Evolutionary conservation across 2,113 vertebrate species (phyloP).

Genomic region (Thryonomys swinderianus): DNA sequence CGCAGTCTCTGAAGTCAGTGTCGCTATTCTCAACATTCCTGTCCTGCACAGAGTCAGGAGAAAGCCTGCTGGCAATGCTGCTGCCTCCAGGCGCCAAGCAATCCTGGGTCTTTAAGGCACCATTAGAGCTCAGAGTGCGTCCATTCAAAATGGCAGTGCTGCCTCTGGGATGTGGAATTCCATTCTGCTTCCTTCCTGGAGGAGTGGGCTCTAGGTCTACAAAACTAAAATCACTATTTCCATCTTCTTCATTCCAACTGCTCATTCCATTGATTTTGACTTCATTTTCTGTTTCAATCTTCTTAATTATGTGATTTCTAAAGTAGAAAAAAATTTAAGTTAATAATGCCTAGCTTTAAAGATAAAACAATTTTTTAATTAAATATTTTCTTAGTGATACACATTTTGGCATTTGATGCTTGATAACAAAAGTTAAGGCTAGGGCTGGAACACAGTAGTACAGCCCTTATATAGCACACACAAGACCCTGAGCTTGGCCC

Average conservation of each 20-base stretch:
- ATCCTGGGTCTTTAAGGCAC: constrained; percentile 97
- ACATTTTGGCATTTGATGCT: not conserved
- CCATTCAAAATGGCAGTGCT: constrained; percentile 89
- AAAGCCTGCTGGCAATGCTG: constrained; percentile 79
- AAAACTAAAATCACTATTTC: constrained; percentile 76
- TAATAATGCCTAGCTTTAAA: constrained; percentile 34
- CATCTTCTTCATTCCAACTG: constrained; percentile 85
- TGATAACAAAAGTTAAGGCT: not conserved
- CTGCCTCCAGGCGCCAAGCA: constrained; percentile 82
- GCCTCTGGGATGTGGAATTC: constrained; percentile 84
- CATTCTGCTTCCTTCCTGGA: constrained; percentile 82
- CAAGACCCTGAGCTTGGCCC: too few relatives aligned
- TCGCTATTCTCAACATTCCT: constrained; percentile 82
- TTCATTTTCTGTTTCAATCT: constrained; percentile 84
- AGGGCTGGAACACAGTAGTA: not conserved
- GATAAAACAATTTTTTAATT: constrained; percentile 33
- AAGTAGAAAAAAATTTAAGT: constrained; percentile 75
- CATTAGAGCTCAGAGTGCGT: constrained; percentile 89
- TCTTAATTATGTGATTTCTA: constrained; percentile 92
- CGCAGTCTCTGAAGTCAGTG: constrained; percentile 85
- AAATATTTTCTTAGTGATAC: not conserved
- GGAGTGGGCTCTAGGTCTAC: constrained; percentile 81
- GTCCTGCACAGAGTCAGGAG: constrained; percentile 78
- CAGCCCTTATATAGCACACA: not conserved
- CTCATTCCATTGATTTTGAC: constrained; percentile 87